Base-by-base conservation (phyloP, 2,113 vertebrate genomes). In the Vicugna pacos region DNA sequence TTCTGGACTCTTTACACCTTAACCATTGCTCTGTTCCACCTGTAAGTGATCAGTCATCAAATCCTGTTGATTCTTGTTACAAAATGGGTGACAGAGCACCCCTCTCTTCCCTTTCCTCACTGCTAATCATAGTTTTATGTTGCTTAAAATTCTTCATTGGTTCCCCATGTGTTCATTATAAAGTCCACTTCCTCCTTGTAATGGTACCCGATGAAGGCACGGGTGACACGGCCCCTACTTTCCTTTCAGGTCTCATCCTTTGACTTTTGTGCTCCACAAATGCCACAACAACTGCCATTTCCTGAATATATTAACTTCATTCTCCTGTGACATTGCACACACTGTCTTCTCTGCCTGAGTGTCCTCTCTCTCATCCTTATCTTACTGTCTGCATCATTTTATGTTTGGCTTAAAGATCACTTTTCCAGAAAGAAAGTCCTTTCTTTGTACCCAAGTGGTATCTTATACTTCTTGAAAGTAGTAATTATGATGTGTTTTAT, bases 311-410 rank as follows among this genome's bases (percentile, higher is more conserved):
- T 19, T 75, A 64, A 60, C n/a, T 50, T 64, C 3, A 14, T 1
- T 83, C 65, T 91, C 70, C 54, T 8, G 0, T 75, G 20, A 50
- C 42, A 69, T 64, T 19, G 24, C 52, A 62, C 8, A 20, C 50
- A 35, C 50, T 20, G 2, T 91, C 95, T 9, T 6, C n/a, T 88
- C 17, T 79, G 28, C 52, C 46, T 69, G 70, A 48, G 20, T 50
- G 67, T 79, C 50, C 35, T 42, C 48, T 76, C 75, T 69, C 30
- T 87, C 60, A 46, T 35, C 20, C 22, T 60, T 38, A 8, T 42
- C 35, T 52, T 76, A 46, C 77, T 48, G 24, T 95, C 35, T 83
- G 15, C 65, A n/a, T 70, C 86, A 91, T 75, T 82, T 91, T 64
- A 50, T 20, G 89, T 62, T 76, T 28, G 58, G 38, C n/a, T 85